Percentiles rank a stretch among this genome's conserved stretches.
These are phyloP conservation scores for Python bivittatus DNA, from an alignment of 2,113 vertebrate genomes.

Conservation along the genomic window DNA sequence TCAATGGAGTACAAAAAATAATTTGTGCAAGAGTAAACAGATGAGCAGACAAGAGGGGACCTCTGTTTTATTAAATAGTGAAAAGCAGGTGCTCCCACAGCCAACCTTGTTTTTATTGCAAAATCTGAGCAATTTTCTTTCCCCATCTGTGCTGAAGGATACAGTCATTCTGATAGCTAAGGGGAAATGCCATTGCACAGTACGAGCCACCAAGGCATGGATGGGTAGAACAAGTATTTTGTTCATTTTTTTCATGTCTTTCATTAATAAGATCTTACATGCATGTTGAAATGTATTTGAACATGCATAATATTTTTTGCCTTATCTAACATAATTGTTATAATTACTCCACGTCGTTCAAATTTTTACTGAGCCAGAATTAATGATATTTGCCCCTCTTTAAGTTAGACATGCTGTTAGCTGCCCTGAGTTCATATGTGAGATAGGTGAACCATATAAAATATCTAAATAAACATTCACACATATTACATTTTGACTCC, in stretches of 20 bases:
- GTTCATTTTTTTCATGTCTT: background rate
- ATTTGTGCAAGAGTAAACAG: constrained; percentile 91
- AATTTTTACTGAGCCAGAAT: background rate
- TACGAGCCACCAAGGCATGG: background rate
- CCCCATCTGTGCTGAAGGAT: constrained; percentile 67
- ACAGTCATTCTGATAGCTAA: constrained; percentile 44
- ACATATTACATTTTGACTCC: background rate
- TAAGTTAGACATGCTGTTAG: background rate
- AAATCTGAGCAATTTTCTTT: constrained; percentile 79
- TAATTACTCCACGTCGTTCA: background rate
- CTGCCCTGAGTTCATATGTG: background rate
- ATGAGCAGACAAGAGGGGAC: constrained; percentile 77
- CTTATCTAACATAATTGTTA: background rate
- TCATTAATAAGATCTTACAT: background rate
- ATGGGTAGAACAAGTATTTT: background rate
- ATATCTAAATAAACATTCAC: background rate
- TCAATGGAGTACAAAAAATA: constrained; percentile 93
- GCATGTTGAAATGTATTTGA: background rate
- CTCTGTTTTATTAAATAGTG: constrained; percentile 78
- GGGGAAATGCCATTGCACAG: constrained; percentile 60
- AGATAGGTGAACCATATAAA: background rate
- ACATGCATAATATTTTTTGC: background rate
- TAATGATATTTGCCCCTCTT: background rate
- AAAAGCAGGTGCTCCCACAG: constrained; percentile 88
- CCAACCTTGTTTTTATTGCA: constrained; percentile 78